Conservation (phyloP, 1,140 invertebrate species). For the Mactra quadrangularis region DNA sequence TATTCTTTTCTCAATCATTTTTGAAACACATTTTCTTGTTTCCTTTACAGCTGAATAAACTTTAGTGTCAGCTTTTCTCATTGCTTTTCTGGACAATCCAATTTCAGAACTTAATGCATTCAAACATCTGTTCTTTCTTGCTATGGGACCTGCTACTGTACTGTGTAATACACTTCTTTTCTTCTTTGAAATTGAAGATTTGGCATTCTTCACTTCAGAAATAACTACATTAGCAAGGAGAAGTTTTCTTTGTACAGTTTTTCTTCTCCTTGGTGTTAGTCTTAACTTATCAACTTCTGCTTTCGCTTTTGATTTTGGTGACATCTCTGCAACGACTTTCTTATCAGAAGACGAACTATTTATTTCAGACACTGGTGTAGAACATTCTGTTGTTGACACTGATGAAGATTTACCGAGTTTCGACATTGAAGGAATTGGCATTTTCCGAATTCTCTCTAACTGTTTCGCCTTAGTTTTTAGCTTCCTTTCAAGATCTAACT, state of each 20-base stretch:
- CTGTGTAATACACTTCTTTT: background rate
- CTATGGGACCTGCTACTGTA: background rate
- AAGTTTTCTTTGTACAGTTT: background rate
- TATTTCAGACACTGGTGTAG: too few species aligned
- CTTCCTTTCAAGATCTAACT: conserved; percentile 5
- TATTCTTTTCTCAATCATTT: background rate
- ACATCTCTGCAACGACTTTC: background rate
- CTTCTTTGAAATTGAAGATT: background rate
- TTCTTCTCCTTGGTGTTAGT: background rate
- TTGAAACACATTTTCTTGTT: conserved; percentile 1
- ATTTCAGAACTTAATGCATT: background rate
- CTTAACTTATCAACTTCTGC: background rate
- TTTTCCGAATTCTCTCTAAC: background rate
- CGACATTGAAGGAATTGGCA: too few species aligned
- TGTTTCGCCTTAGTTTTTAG: conserved; percentile 4
- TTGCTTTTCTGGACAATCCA: background rate
- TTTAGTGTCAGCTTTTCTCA: background rate
- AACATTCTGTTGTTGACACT: too few species aligned
- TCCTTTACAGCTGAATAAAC: background rate
- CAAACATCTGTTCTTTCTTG: background rate
- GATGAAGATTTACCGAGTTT: too few species aligned
- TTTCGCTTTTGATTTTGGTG: conserved; percentile 2
- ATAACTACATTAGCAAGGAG: background rate
- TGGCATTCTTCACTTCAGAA: background rate
- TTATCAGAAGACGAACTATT: too few species aligned